phyloP scores from a whole-genome alignment of 2,888 invertebrate genomes.

The Leptinotarsa tumamoca region DNA sequence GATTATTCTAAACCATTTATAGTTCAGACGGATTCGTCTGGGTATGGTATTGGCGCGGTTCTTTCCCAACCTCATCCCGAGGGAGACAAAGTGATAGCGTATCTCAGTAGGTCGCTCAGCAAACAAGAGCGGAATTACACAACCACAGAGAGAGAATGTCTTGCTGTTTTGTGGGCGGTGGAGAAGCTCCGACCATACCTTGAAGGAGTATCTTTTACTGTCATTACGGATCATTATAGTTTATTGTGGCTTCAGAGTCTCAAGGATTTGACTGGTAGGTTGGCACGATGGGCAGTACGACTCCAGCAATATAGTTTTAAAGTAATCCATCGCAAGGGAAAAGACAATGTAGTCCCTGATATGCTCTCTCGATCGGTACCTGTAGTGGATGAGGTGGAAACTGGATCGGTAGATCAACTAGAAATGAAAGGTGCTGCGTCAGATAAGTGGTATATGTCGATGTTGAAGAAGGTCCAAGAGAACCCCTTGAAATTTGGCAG shows the following conservation, averaged over 20 bases:
- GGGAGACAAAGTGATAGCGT: constrained; percentile 24
- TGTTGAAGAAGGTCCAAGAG: constrained; percentile 7
- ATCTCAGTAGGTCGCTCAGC: constrained; percentile 10
- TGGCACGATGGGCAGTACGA: constrained; percentile 39
- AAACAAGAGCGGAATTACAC: constrained; percentile 21
- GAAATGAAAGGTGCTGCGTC: too few relatives aligned
- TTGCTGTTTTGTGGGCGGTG: constrained; percentile 16
- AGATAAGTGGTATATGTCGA: constrained; percentile 15
- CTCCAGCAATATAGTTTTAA: constrained; percentile 35
- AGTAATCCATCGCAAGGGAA: neutral
- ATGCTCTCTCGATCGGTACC: neutral
- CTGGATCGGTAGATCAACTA: neutral
- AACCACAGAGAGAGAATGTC: neutral
- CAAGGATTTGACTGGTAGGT: constrained; percentile 33
- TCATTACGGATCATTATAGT: constrained; percentile 41
- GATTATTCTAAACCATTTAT: constrained; percentile 26
- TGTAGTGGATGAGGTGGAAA: neutral
- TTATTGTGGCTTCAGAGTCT: constrained; percentile 37
- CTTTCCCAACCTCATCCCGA: constrained; percentile 23
- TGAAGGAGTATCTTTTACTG: constrained; percentile 37
- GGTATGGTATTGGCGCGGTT: constrained; percentile 29
- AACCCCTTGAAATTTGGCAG: constrained; percentile 6
- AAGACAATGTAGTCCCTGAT: neutral
- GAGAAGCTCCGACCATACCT: constrained; percentile 42
- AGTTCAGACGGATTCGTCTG: constrained; percentile 26